These are phyloP conservation scores for Gymnocypris eckloni DNA, from an alignment of 2,797 vertebrate species.

Conservation along the genomic window DNA sequence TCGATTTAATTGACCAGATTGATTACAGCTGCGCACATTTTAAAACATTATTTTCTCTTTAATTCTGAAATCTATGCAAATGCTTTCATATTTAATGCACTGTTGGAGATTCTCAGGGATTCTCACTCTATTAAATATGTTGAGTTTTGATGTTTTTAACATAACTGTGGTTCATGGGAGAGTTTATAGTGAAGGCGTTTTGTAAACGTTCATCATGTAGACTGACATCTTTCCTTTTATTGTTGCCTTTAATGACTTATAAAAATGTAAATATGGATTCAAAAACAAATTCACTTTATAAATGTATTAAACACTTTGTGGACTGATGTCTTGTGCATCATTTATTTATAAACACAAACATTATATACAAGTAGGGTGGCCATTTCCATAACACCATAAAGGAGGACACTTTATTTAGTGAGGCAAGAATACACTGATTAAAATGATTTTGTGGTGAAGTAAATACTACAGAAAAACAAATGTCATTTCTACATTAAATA, in stretches of 20 bases:
- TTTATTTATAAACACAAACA: background rate
- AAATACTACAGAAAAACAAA: too few species aligned
- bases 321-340: background rate
- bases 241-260: background rate
- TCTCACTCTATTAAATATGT: too few species aligned
- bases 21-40: background rate
- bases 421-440: too few species aligned
- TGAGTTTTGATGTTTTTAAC: background rate
- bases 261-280: constrained; percentile 6
- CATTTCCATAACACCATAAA: too few species aligned
- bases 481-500: too few species aligned
- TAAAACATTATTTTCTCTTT: background rate
- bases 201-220: background rate
- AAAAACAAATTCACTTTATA: background rate
- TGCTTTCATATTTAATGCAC: background rate
- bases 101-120: constrained; percentile 6
- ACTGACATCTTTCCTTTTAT: background rate
- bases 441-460: too few species aligned
- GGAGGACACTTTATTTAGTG: too few species aligned
- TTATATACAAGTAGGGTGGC: background rate
- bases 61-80: background rate
- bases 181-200: too few species aligned
- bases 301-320: background rate
- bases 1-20: background rate
- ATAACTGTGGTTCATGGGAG: background rate